Evolutionary conservation across 30 jellyfish, hydroid and myxozoan genomes (phyloP).

Genomic region (Cassiopea andromeda): DNA sequence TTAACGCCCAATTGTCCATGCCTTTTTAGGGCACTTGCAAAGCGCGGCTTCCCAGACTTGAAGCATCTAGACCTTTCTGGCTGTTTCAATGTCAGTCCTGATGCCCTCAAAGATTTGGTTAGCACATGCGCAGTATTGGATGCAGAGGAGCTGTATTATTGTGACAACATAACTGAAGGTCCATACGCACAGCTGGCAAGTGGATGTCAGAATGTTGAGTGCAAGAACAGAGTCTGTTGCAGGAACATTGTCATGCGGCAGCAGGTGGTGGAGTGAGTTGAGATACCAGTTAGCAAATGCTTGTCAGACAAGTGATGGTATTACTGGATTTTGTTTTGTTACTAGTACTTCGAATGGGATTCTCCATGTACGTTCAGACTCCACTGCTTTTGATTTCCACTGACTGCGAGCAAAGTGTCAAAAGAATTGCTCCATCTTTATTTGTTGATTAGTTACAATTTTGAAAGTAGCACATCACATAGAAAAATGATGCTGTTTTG

Average conservation of each 20-base stretch:
- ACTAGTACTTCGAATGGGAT: no score
- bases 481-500: no score
- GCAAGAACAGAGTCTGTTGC: constrained; percentile 93
- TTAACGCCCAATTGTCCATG: no score
- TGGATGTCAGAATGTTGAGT: constrained; percentile 94
- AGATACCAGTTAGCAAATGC: background rate
- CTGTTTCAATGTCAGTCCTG: constrained; percentile 83
- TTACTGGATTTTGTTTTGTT: background rate
- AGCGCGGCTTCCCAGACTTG: constrained; percentile 80
- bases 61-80: constrained; percentile 94
- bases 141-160: constrained; percentile 77
- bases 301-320: background rate
- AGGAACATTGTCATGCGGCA: constrained; percentile 53
- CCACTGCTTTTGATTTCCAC: no score
- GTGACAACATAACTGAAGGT: constrained; percentile 91
- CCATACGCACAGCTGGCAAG: constrained; percentile 77
- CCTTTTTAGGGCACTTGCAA: constrained; percentile 82
- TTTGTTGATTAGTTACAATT: no score
- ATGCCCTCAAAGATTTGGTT: constrained; percentile 74
- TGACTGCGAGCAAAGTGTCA: no score
- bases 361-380: no score
- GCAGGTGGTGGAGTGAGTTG: constrained; percentile 6
- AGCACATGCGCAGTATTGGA: constrained; percentile 67
- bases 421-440: no score
- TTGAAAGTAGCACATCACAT: no score